A percentile compares a stretch with the other conserved stretches of the same genome.
These are phyloP conservation scores for Cheirogaleus major DNA, from an alignment of 2,797 vertebrate genomes.

Conservation along the genomic window DNA sequence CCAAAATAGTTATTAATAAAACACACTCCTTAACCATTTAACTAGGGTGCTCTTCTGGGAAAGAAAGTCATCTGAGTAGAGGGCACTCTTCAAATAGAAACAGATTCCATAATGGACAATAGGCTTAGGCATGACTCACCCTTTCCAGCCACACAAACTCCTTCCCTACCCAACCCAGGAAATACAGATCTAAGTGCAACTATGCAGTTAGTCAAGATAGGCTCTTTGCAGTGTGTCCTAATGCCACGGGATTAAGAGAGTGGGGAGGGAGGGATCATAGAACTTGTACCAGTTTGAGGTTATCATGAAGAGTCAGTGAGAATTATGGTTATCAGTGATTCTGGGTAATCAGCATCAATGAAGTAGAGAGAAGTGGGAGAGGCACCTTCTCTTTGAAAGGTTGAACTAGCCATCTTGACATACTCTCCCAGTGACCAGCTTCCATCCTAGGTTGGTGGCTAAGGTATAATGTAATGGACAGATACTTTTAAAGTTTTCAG, in stretches of 20 bases:
- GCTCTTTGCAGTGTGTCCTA: not conserved
- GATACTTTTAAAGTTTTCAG: not conserved
- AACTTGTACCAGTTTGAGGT: not conserved
- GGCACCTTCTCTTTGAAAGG: not conserved
- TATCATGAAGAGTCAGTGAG: not conserved
- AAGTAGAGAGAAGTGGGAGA: not conserved
- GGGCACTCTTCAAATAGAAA: slow-evolving; percentile 29
- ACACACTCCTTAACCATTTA: slow-evolving; percentile 9
- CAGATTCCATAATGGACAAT: not conserved
- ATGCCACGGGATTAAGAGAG: not conserved
- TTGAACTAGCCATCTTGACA: not conserved
- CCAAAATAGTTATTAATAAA: not conserved
- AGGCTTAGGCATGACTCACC: not conserved
- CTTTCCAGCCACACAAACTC: not conserved
- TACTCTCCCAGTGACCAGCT: not conserved
- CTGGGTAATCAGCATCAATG: not conserved
- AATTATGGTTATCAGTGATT: not conserved
- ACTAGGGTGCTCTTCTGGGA: not conserved
- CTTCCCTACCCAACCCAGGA: not conserved
- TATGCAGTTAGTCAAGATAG: not conserved
- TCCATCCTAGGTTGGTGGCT: not conserved
- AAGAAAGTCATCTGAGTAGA: slow-evolving; percentile 15
- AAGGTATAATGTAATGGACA: not conserved
- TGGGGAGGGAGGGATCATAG: not conserved
- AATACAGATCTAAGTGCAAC: not conserved